Evolutionary conservation across 2,113 vertebrate genomes (phyloP).

Genomic region (Rhegmatorhina hoffmannsi): DNA sequence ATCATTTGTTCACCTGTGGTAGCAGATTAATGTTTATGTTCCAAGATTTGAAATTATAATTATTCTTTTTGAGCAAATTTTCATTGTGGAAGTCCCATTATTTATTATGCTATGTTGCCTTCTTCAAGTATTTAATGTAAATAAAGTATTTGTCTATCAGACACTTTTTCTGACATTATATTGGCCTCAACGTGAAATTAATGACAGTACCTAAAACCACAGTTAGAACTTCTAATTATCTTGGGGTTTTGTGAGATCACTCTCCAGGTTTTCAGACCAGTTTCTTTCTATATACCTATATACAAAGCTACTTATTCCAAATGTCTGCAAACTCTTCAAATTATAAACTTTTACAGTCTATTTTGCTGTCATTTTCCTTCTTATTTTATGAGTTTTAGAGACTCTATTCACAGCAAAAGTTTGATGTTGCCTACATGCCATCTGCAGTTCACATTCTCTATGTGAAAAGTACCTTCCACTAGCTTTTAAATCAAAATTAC

Average conservation of each 20-base stretch:
- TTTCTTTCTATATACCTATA: background rate
- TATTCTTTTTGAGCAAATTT: background rate
- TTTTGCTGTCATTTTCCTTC: slow-evolving; percentile 9
- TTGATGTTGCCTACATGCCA: background rate
- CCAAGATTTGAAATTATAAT: background rate
- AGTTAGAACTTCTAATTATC: background rate
- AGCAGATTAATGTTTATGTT: background rate
- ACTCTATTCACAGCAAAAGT: background rate
- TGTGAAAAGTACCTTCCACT: slow-evolving; percentile 15
- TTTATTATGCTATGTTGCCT: background rate
- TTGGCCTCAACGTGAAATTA: background rate
- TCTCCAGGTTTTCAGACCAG: background rate
- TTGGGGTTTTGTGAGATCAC: background rate
- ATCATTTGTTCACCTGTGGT: background rate
- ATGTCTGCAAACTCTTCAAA: background rate
- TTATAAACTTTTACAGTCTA: background rate
- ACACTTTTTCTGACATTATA: background rate
- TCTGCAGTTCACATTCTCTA: slow-evolving; percentile 1
- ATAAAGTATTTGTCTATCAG: background rate
- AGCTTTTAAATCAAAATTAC: slow-evolving; percentile 57
- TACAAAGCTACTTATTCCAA: background rate
- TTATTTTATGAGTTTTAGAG: slow-evolving; percentile 43
- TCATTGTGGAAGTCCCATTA: background rate
- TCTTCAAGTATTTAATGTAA: background rate
- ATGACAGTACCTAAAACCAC: background rate